Conservation (phyloP, 2,888 invertebrate species). For the Sericinus montela region DNA sequence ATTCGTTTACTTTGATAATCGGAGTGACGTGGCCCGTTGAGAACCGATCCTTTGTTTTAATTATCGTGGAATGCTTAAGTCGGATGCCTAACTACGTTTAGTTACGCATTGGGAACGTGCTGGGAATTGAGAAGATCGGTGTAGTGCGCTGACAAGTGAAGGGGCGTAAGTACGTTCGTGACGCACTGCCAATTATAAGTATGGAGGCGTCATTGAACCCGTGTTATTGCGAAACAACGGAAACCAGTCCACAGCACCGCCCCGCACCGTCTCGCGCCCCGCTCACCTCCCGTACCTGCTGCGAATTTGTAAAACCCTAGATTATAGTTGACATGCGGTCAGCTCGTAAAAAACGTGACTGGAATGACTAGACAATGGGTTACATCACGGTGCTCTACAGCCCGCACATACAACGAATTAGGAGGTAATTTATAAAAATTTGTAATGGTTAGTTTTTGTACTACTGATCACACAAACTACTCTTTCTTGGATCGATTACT, state of each 20-base stretch:
- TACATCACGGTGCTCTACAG: conserved; percentile 54
- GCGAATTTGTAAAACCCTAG: conserved; percentile 77
- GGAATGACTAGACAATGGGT: conserved; percentile 45
- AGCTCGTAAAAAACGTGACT: conserved; percentile 55
- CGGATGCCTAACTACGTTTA: conserved; percentile 12
- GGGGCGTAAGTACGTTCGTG: conserved; percentile 58
- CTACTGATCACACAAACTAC: too few species aligned
- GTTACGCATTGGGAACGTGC: conserved; percentile 23
- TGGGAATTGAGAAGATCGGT: conserved; percentile 28
- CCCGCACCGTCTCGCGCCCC: conserved; percentile 28
- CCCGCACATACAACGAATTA: conserved; percentile 25
- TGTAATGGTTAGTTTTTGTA: too few species aligned
- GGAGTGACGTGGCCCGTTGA: neutral
- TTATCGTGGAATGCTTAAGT: conserved; percentile 17
- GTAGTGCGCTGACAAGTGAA: conserved; percentile 40
- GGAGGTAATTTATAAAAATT: neutral
- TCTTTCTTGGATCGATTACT: too few species aligned
- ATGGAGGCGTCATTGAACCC: conserved; percentile 74
- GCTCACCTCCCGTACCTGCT: conserved; percentile 55
- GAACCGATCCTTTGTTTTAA: conserved; percentile 8
- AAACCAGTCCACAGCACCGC: conserved; percentile 64
- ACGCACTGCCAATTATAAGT: conserved; percentile 70
- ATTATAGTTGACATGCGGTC: conserved; percentile 72
- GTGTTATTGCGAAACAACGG: conserved; percentile 78
- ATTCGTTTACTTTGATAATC: neutral